Evolutionary conservation across 2,113 vertebrate species (phyloP).

Genomic region (Oenanthe oenanthe): DNA sequence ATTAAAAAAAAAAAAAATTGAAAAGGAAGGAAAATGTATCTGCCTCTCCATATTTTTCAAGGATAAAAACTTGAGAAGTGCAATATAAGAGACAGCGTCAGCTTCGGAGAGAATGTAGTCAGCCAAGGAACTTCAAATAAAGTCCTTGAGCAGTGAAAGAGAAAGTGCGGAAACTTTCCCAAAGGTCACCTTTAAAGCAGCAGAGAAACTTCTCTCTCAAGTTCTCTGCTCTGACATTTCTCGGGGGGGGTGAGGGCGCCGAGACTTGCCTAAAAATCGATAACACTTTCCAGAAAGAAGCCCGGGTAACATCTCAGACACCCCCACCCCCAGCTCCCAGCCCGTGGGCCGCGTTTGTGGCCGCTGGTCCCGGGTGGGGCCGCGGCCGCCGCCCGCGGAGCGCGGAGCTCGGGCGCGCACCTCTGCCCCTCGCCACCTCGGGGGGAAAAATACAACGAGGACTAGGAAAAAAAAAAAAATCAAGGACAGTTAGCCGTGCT

Average conservation of each 20-base stretch:
- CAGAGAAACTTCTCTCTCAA: not conserved
- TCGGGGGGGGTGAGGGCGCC: not conserved
- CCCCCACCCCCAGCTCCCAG: not conserved
- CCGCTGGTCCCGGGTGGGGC: not conserved
- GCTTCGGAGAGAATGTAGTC: not conserved
- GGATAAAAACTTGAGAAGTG: not conserved
- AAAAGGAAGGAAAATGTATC: not conserved
- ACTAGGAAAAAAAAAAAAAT: not conserved
- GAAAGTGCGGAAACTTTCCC: conserved; percentile 38
- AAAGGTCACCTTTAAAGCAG: conserved; percentile 26
- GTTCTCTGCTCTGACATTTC: not conserved
- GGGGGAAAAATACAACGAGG: too few species aligned
- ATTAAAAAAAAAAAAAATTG: not conserved
- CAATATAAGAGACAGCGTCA: not conserved
- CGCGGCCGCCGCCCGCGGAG: not conserved
- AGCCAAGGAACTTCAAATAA: conserved; percentile 12
- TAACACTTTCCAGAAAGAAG: not conserved
- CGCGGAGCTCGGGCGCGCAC: not conserved
- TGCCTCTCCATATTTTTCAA: not conserved
- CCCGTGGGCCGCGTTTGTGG: not conserved
- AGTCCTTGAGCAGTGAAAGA: not conserved
- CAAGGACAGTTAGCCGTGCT: not conserved
- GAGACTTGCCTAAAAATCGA: not conserved
- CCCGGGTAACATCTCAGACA: not conserved
- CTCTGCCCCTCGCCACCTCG: not conserved